Evolutionary conservation across 2,888 invertebrate species (phyloP).

Genomic region (Notocelia uddmanniana): DNA sequence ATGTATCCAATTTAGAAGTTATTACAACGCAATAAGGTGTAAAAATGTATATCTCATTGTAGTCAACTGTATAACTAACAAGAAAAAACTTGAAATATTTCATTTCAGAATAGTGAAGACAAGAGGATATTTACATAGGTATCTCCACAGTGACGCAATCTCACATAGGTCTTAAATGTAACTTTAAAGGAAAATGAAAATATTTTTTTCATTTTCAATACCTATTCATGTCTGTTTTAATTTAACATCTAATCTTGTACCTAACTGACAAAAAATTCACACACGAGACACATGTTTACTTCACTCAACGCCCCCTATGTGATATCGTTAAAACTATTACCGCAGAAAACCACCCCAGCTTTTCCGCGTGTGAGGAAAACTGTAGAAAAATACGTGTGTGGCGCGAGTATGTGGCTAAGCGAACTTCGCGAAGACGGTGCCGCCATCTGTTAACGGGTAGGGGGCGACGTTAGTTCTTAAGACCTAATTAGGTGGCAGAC

Average conservation of each 20-base stretch:
- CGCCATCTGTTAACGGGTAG: conserved; percentile 79
- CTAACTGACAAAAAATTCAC: not conserved
- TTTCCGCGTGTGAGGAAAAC: conserved; percentile 69
- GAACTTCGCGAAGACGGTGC: conserved; percentile 54
- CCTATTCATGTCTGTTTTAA: not conserved
- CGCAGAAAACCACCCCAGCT: conserved; percentile 67
- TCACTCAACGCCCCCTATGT: conserved; percentile 74
- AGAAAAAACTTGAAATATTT: not conserved
- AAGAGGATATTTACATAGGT: not conserved
- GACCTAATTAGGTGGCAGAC: conserved; percentile 36
- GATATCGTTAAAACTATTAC: conserved; percentile 73
- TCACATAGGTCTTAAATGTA: not conserved
- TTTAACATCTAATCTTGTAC: not conserved
- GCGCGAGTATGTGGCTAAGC: conserved; percentile 63
- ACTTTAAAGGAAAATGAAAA: not conserved
- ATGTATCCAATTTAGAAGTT: no score
- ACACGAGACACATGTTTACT: not conserved
- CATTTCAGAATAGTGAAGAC: not conserved
- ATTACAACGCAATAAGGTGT: no score
- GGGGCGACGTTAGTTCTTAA: conserved; percentile 47
- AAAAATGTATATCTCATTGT: no score
- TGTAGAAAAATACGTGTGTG: conserved; percentile 73
- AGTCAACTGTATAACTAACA: no score
- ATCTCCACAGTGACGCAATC: not conserved
- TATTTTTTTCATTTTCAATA: not conserved